phyloP scores from a whole-genome alignment of 2,797 vertebrate species.

The Notamacropus eugenii region DNA sequence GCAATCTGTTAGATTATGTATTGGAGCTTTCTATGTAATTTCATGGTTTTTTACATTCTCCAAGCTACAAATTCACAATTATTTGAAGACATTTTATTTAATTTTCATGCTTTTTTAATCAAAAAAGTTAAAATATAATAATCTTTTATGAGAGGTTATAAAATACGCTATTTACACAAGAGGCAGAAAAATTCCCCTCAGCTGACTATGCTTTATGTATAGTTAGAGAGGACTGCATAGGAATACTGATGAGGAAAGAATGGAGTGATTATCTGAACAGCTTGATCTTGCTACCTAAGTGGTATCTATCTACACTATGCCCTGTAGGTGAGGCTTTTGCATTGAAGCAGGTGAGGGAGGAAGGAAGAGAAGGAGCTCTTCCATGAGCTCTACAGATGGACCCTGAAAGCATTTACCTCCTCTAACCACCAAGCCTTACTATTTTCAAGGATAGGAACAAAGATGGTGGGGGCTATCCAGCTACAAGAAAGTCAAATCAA shows the following conservation, averaged over 20 bases:
- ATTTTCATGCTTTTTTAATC: slow-evolving; percentile 72
- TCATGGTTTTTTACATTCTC: slow-evolving; percentile 67
- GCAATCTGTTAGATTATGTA: slow-evolving; percentile 49
- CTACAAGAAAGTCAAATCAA: not conserved
- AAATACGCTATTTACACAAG: slow-evolving; percentile 44
- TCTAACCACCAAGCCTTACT: not conserved
- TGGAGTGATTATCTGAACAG: not conserved
- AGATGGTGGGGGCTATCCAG: not conserved
- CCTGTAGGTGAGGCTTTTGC: not conserved
- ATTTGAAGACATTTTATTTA: slow-evolving; percentile 68
- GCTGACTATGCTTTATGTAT: slow-evolving; percentile 37
- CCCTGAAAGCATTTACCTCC: not conserved
- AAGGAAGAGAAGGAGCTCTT: not conserved
- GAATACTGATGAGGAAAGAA: slow-evolving; percentile 5
- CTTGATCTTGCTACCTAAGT: not conserved
- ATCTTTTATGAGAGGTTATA: slow-evolving; percentile 45
- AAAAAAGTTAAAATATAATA: slow-evolving; percentile 71
- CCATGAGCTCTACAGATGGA: not conserved
- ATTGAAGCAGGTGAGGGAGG: not conserved
- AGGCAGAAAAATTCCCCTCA: slow-evolving; percentile 32
- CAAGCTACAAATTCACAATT: slow-evolving; percentile 66
- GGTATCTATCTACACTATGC: not conserved
- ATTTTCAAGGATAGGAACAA: not conserved
- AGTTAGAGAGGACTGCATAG: not conserved
- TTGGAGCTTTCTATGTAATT: slow-evolving; percentile 56